These are phyloP conservation scores for Eurystomus glaucurus DNA, from an alignment of 2,797 vertebrate genomes.

Conservation along the genomic window DNA sequence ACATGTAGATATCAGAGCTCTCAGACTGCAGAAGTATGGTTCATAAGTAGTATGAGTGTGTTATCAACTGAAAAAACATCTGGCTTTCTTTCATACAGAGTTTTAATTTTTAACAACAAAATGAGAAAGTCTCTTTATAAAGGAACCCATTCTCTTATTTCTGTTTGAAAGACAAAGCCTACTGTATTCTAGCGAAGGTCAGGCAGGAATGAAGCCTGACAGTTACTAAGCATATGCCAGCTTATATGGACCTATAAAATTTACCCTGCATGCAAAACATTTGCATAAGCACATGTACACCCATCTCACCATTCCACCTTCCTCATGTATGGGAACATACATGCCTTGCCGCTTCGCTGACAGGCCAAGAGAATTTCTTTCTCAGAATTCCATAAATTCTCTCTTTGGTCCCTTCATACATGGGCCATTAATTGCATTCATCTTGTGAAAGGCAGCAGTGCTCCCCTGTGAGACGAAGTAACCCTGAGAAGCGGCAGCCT, in stretches of 20 bases:
- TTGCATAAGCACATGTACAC: background rate
- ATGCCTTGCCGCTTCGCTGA: background rate
- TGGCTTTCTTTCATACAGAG: background rate
- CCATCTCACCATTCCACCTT: background rate
- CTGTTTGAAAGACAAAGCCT: background rate
- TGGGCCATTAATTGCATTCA: background rate
- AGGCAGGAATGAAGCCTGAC: background rate
- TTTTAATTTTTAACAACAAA: background rate
- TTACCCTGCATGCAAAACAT: background rate
- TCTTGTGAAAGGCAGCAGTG: background rate
- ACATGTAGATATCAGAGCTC: background rate
- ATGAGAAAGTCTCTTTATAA: background rate
- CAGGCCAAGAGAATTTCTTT: background rate
- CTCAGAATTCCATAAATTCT: background rate
- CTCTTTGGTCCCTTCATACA: background rate
- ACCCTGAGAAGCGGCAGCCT: background rate
- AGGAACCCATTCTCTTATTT: background rate
- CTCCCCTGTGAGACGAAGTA: background rate
- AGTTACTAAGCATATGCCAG: background rate
- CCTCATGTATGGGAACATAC: accelerated
- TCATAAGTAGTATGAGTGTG: background rate
- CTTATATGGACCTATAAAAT: background rate
- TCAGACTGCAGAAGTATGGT: background rate
- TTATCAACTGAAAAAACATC: background rate
- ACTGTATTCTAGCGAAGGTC: background rate